Conservation (phyloP, 2,113 vertebrate genomes). For the Tetraodon nigroviridis region DNA sequence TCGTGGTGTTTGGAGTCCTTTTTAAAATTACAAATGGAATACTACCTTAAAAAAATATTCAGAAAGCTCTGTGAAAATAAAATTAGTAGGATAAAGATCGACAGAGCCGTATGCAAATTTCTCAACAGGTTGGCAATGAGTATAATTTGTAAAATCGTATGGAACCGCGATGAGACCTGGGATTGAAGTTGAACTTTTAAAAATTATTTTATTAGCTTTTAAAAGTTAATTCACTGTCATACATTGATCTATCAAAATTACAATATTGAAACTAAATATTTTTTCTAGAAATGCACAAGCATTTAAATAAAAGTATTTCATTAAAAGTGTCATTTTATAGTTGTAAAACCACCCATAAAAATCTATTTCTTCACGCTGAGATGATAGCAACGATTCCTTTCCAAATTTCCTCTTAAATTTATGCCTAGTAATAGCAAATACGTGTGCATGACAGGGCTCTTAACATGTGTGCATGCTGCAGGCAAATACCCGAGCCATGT, state of each 20-base stretch:
- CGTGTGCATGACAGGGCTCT: constrained; percentile 43
- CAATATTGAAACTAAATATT: background rate
- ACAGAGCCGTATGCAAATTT: constrained; percentile 49
- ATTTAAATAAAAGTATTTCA: too few species aligned
- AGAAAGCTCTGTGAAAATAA: constrained; percentile 9
- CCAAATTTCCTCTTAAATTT: constrained; percentile 17
- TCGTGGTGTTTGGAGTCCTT: constrained; percentile 50
- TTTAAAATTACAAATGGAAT: constrained; percentile 1
- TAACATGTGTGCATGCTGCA: constrained; percentile 58
- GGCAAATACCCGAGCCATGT: constrained; percentile 77
- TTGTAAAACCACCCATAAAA: too few species aligned
- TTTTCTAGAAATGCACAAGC: background rate
- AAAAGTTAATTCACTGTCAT: background rate
- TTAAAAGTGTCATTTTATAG: too few species aligned
- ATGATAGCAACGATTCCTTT: too few species aligned
- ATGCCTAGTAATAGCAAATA: constrained; percentile 25
- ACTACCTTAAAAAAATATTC: constrained; percentile 28
- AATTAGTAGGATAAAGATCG: constrained; percentile 16
- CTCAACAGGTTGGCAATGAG: constrained; percentile 66
- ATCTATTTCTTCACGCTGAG: too few species aligned
- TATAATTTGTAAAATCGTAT: constrained; percentile 31
- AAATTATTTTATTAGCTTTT: background rate
- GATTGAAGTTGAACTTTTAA: constrained; percentile 6
- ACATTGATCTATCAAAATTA: background rate
- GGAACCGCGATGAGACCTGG: constrained; percentile 11